These are phyloP conservation scores for Diarsia dahlii DNA, from an alignment of 2,888 invertebrate genomes.

Conservation along the genomic window DNA sequence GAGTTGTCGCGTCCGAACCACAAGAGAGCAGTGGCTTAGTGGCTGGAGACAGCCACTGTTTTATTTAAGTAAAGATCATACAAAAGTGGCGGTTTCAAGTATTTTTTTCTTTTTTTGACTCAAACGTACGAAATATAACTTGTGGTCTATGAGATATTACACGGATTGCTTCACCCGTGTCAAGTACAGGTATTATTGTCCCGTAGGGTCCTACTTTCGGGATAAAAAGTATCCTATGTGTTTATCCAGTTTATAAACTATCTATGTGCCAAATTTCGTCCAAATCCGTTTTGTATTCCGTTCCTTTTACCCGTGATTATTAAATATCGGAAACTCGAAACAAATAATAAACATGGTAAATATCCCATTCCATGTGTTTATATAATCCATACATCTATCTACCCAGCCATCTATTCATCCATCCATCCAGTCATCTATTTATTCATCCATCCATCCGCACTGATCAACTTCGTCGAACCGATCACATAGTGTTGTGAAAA, in stretches of 20 bases:
- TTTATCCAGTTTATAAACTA: not conserved
- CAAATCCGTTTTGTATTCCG: not conserved
- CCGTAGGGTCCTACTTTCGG: not conserved
- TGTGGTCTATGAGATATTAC: not conserved
- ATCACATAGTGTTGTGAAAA: not conserved
- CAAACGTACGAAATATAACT: not conserved
- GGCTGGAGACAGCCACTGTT: not conserved
- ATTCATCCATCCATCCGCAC: too few species aligned
- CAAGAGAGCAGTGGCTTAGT: constrained; percentile 30
- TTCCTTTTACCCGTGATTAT: too few species aligned
- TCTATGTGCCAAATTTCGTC: not conserved
- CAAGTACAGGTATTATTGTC: not conserved
- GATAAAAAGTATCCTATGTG: not conserved
- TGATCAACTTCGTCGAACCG: not conserved
- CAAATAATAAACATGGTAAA: too few species aligned
- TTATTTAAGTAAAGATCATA: not conserved
- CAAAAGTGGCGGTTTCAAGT: not conserved
- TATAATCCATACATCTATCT: not conserved
- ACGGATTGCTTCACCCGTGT: not conserved
- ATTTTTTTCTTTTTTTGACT: not conserved
- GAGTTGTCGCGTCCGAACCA: constrained; percentile 25
- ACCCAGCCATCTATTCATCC: too few species aligned
- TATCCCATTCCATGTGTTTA: too few species aligned
- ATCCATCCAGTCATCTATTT: too few species aligned
- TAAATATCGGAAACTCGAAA: too few species aligned